Conservation (phyloP, 2,797 vertebrate genomes). For the Ceyx erithaca region DNA sequence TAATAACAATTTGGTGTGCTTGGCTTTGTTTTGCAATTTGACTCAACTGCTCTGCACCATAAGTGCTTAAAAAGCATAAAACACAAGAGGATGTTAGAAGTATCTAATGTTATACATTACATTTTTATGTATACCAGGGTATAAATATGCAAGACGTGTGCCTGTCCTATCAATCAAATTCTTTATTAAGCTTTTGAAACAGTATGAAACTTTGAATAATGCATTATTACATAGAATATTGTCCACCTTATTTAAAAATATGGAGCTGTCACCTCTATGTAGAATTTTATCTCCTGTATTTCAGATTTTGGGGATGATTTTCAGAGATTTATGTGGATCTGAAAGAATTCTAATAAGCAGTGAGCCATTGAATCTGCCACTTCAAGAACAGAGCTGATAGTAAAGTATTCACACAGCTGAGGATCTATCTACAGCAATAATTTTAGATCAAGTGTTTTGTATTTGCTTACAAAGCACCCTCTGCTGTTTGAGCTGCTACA, state of each 20-base stretch:
- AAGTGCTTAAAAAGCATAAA: conserved; percentile 40
- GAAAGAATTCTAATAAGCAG: conserved; percentile 57
- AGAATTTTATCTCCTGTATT: conserved; percentile 30
- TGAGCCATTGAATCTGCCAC: conserved; percentile 17
- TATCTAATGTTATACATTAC: conserved; percentile 14
- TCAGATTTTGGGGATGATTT: conserved; percentile 30
- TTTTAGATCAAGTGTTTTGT: conserved; percentile 56
- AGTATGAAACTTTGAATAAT: conserved; percentile 70
- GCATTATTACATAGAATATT: conserved; percentile 51
- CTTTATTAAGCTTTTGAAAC: conserved; percentile 74
- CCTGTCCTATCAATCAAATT: conserved; percentile 74
- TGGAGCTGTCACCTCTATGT: background rate
- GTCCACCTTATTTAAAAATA: conserved; percentile 69
- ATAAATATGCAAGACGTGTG: conserved; percentile 42
- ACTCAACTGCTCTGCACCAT: background rate
- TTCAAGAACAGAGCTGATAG: conserved; percentile 43
- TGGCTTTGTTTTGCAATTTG: conserved; percentile 33
- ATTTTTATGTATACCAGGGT: conserved; percentile 27
- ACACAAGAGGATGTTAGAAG: conserved; percentile 17
- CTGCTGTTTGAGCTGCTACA: conserved; percentile 57
- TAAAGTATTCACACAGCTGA: conserved; percentile 56
- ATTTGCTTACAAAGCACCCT: conserved; percentile 69
- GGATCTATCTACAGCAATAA: conserved; percentile 47
- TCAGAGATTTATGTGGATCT: conserved; percentile 54
- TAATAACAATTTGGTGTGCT: conserved; percentile 21